Conservation (phyloP, 2,113 vertebrate species). For the Syngnathus scovelli region DNA sequence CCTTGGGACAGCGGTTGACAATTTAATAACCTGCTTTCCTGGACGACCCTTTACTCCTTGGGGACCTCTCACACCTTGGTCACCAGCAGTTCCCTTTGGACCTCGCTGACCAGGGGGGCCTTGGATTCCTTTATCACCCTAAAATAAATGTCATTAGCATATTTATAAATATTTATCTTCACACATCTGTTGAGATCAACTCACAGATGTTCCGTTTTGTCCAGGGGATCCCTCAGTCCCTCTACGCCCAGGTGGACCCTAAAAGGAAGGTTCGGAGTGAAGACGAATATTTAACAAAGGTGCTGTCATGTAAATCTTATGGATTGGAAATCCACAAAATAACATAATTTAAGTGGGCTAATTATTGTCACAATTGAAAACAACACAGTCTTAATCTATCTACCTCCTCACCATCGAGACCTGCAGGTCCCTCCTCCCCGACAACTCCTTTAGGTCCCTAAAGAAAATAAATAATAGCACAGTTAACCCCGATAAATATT, state of each 20-base stretch:
- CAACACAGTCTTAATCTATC: constrained; percentile 60
- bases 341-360: background rate
- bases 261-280: constrained; percentile 18
- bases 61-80: constrained; percentile 52
- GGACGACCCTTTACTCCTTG: constrained; percentile 47
- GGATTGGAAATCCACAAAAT: background rate
- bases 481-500: background rate
- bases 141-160: background rate
- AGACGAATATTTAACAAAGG: background rate
- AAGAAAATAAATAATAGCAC: constrained; percentile 10
- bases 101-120: constrained; percentile 53
- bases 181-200: constrained; percentile 26
- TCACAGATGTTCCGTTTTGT: constrained; percentile 59
- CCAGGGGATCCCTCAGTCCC: constrained; percentile 52
- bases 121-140: constrained; percentile 65
- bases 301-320: background rate
- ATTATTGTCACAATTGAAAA: background rate
- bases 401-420: constrained; percentile 80
- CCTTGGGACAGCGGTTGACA: background rate
- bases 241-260: constrained; percentile 59
- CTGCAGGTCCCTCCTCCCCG: constrained; percentile 61
- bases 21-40: constrained; percentile 54
- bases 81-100: constrained; percentile 55
- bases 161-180: background rate
- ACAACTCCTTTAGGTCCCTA: constrained; percentile 63